These are phyloP conservation scores for Sebastiscus tertius DNA, from an alignment of 2,797 vertebrate species.

Conservation along the genomic window DNA sequence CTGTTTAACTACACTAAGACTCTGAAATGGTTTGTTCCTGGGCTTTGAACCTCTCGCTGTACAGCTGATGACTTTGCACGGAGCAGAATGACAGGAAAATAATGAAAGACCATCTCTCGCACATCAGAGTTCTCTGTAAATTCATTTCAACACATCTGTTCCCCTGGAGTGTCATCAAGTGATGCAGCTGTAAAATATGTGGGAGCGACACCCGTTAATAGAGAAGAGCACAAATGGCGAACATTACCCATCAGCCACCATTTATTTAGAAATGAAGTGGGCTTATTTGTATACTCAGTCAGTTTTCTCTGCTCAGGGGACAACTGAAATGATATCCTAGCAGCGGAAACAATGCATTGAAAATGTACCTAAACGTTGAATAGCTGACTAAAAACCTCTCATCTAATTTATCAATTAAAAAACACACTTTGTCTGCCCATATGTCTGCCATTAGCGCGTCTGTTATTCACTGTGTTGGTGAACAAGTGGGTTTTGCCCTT, in stretches of 20 bases:
- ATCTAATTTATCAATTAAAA: constrained; percentile 56
- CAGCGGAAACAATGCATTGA: constrained; percentile 37
- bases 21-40: constrained; percentile 61
- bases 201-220: constrained; percentile 48
- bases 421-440: constrained; percentile 17
- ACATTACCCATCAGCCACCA: constrained; percentile 58
- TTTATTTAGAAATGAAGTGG: constrained; percentile 62
- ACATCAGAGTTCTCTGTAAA: constrained; percentile 62
- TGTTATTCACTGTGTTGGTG: constrained; percentile 46
- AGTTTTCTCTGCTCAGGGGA: constrained; percentile 41
- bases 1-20: constrained; percentile 67
- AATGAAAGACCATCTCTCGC: constrained; percentile 66
- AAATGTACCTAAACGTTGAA: constrained; percentile 43
- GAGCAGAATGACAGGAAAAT: constrained; percentile 69
- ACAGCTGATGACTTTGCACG: constrained; percentile 65
- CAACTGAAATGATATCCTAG: constrained; percentile 50
- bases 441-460: constrained; percentile 42
- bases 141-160: constrained; percentile 69
- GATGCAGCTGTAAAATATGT: constrained; percentile 59
- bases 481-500: constrained; percentile 63
- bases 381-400: constrained; percentile 38
- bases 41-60: constrained; percentile 64
- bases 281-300: constrained; percentile 46
- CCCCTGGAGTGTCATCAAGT: constrained; percentile 61
- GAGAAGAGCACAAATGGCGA: constrained; percentile 50